Evolutionary conservation across 2,888 invertebrate genomes (phyloP), one percentile per base, ranked within the genome.

Genomic region (Hanleya hanleyi): DNA sequence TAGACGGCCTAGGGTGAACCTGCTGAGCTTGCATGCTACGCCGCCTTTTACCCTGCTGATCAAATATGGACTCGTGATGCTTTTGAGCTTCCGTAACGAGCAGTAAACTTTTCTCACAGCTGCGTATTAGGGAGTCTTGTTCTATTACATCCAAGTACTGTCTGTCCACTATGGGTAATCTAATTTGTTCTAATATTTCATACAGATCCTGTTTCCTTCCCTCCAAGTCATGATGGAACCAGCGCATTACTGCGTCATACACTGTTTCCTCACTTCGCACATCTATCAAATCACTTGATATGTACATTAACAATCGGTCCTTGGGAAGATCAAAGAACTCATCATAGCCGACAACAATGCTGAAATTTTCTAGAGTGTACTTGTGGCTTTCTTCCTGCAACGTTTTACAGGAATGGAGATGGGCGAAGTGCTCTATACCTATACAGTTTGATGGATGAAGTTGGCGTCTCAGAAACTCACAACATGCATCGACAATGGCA

Each of bases 401-500:
- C 49, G 84, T 77, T 35, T 79, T 76, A 74, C 90, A 88, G 35
- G 86, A 84, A 80, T 91, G 90, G 49, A 90, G 74, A 35, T 87
- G 85, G 64, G 90, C 89, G 78, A 91, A 89, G 69, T 84, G 77
- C 73, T 90, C 88, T 67, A 91, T 88, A 35, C 89, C 89, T 26
- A 91, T 77, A 74, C 90, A 90, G 81, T 91, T 91, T 29, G 87
- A 86, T 5, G 87, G 83, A 76, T 90, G 88, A 5, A 91, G 85
- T 74, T 90, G 89, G 29, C 78, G 75, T n/a, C 80, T 71, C 2
- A 91, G 79, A 77, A 90, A 90, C 61, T 86, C 82, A 74, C 87
- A 89, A 77, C 87, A 87, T 15, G 85, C 84, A 36, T 84, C 80
- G 5, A 90, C 87, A 35, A 91, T 89, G 67, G 84, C 86, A 12